Evolutionary conservation across 2,888 invertebrate genomes (phyloP).

Genomic region (Drosophila lacicola): DNA sequence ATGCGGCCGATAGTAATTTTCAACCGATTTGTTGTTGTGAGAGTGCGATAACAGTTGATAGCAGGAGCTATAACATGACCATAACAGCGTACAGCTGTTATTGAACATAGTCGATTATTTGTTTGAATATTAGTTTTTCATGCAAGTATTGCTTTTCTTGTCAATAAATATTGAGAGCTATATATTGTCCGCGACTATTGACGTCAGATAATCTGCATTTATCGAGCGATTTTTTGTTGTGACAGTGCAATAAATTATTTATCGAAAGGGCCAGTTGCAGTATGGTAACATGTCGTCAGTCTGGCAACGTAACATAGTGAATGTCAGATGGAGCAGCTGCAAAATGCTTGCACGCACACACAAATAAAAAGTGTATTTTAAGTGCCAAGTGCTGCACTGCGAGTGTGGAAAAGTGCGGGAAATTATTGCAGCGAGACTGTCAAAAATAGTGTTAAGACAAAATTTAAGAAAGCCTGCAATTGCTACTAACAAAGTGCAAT

Average conservation of each 20-base stretch:
- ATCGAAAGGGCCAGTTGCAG: constrained; percentile 14
- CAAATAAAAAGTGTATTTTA: constrained; percentile 50
- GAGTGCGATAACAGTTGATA: constrained; percentile 49
- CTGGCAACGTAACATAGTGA: constrained; percentile 34
- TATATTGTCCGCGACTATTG: not conserved
- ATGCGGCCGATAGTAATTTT: constrained; percentile 49
- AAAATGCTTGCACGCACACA: constrained; percentile 61
- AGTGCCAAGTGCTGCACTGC: constrained; percentile 59
- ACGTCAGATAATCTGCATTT: not conserved
- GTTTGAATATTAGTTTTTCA: not conserved
- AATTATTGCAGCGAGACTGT: constrained; percentile 51
- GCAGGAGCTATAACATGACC: constrained; percentile 11
- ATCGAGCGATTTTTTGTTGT: not conserved
- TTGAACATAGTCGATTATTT: constrained; percentile 20
- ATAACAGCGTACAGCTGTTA: constrained; percentile 48
- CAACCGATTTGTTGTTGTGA: constrained; percentile 44
- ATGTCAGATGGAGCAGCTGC: constrained; percentile 57
- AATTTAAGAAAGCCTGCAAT: constrained; percentile 16
- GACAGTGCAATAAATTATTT: constrained; percentile 5
- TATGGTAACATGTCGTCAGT: not conserved
- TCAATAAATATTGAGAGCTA: not conserved
- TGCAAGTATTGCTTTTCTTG: not conserved
- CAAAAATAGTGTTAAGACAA: constrained; percentile 16
- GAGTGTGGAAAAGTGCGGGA: constrained; percentile 70
- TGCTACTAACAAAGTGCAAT: constrained; percentile 30